These are phyloP conservation scores for Pediacus dermestoides DNA, from an alignment of 2,888 invertebrate species.

Conservation along the genomic window DNA sequence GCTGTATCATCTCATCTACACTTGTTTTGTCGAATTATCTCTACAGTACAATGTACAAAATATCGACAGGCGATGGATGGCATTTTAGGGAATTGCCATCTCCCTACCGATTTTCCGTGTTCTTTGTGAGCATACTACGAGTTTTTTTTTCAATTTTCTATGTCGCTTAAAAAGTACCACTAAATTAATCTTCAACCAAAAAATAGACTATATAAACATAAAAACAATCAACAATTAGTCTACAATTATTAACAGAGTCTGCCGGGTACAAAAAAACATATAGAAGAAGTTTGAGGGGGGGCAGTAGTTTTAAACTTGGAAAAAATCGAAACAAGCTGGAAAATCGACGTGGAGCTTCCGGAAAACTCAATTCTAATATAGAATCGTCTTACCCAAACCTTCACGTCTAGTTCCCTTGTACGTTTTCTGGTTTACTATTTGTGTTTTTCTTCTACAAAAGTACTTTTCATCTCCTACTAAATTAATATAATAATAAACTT, in stretches of 20 bases:
- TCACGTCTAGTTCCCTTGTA: too few relatives aligned
- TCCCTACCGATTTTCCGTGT: slow-evolving; percentile 32
- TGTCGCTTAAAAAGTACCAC: slow-evolving; percentile 29
- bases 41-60: too few relatives aligned
- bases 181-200: slow-evolving; percentile 50
- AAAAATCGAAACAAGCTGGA: too few relatives aligned
- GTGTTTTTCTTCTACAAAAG: slow-evolving; percentile 19
- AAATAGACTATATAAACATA: slow-evolving; percentile 53
- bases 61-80: too few relatives aligned
- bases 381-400: too few relatives aligned
- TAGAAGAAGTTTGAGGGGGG: slow-evolving; percentile 45
- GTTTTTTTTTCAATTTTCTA: slow-evolving; percentile 25
- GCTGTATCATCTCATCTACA: too few relatives aligned
- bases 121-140: slow-evolving; percentile 44
- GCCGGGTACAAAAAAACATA: too few relatives aligned
- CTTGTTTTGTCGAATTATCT: too few relatives aligned
- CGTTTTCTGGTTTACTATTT: too few relatives aligned
- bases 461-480: slow-evolving; percentile 34
- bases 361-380: slow-evolving; percentile 39
- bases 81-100: too few relatives aligned
- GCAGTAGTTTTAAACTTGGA: slow-evolving; percentile 24
- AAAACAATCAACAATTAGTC: slow-evolving; percentile 51
- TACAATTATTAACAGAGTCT: too few relatives aligned
- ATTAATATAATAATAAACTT: slow-evolving; percentile 43
- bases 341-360: too few relatives aligned